Base-by-base conservation (phyloP, 2,113 vertebrate genomes). In the Mustela lutreola region DNA sequence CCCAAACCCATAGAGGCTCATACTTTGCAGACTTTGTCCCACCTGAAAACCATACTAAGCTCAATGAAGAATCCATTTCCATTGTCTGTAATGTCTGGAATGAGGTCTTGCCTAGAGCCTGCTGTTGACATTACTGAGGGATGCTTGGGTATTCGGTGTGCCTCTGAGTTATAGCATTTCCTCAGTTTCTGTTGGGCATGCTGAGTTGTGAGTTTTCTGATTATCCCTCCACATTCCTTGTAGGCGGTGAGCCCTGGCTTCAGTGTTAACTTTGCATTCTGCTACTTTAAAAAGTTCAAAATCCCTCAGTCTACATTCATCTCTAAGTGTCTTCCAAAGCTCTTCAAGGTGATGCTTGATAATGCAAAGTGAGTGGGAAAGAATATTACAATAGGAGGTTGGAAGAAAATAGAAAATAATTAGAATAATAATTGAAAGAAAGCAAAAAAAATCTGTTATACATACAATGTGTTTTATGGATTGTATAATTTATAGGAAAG, bases 341-440 rank as follows among this genome's bases (percentile, higher is more conserved):
- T 96, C 63, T 96, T 95, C 84, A 90, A 93, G 70, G 50, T 91
- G 39, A 31, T 28, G 11, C 36, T 91, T 91, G 26, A 95, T 89
- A 97, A 96, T 91, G 67, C n/a, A 56, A 81, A 71, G 81, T 90
- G 56, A 94, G 50, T 97, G 58, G 79, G 92, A 80, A 92, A 95
- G 58, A 95, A 96, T 80, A 92, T 94, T 73, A 95, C 42, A 94
- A 88, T 67, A 85, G 36, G 33, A 84, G 21, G 36, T 94, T 71
- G 60, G 60, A 73, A 94, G 87, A 97, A 95, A 98, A 97, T 78
- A 97, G 93, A 97, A 98, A 97, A 95, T 95, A 97, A 97, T 97
- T 85, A 98, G 82, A 96, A 95, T 96, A 96, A 96, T 76, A 96
- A 93, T 86, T 94, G 91, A 84, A 89, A 91, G 56, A 93, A 85